Conservation (phyloP, 2,797 vertebrate species). For the Enteromius mattozi region DNA sequence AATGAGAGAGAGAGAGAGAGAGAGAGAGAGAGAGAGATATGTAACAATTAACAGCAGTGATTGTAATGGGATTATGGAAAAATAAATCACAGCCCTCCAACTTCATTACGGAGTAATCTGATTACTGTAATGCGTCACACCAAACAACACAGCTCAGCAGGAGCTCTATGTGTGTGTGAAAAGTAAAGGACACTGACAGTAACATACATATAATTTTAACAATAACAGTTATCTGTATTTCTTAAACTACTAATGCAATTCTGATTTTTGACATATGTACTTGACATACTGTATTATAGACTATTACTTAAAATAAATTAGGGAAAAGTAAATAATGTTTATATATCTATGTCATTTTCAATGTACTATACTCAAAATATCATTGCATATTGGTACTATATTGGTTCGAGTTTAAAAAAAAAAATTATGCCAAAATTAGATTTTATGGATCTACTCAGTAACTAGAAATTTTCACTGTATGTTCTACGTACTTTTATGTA, state of each 20-base stretch:
- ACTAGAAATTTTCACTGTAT: background rate
- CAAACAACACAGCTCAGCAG: constrained; percentile 19
- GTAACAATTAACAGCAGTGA: background rate
- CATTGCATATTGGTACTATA: background rate
- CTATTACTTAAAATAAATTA: background rate
- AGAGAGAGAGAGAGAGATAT: no score
- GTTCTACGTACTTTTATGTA: background rate
- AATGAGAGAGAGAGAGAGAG: background rate
- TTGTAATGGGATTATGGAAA: constrained; percentile 4
- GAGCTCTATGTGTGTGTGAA: constrained; percentile 15
- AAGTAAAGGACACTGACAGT: background rate
- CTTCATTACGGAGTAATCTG: constrained; percentile 29
- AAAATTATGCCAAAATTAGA: background rate
- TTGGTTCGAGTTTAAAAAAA: background rate
- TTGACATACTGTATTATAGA: background rate
- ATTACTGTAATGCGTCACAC: constrained; percentile 37
- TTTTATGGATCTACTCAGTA: background rate
- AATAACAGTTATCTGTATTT: background rate
- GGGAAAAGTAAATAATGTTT: background rate
- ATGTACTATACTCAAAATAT: background rate
- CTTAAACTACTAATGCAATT: background rate
- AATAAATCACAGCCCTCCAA: constrained; percentile 26
- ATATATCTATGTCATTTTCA: background rate
- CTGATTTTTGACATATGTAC: background rate
- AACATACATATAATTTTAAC: background rate